Evolutionary conservation across 2,888 invertebrate genomes (phyloP), one percentile per base, ranked within the genome.

Genomic region (Cantharis rustica): DNA sequence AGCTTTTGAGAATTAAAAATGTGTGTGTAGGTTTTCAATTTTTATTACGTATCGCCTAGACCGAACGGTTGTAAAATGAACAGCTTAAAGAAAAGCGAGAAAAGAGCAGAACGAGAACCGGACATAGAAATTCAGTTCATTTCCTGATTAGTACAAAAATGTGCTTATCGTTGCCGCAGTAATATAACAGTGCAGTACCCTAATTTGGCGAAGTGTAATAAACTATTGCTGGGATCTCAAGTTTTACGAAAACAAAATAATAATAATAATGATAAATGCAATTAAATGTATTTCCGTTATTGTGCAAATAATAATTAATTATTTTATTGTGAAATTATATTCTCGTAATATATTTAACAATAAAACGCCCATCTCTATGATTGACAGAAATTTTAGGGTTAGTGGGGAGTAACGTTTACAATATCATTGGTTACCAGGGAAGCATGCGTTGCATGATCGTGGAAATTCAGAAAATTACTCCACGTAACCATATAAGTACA

Each of bases 311-410:
- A 20, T 20, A 20, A 3, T 20, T 20, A 20, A n/a, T n/a, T n/a
- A n/a, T 20, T 20, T 27, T 27, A 11, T 11, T 27, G 10, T 27
- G 27, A 27, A 27, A 27, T 27, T 11, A 73, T 64, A 69, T 47
- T 61, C 64, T 13, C 61, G 66, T 73, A 10, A 10, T 27, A 61
- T 73, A 69, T 62, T 76, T 27, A 31, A 27, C 16, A 74, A 72
- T 77, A 74, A 26, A 77, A 77, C 74, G 74, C 74, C 77, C 72
- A 71, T 27, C 69, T 31, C 20, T 72, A 72, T 77, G 74, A 74
- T 77, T 77, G 77, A 77, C 72, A 77, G 71, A 74, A 61, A 16
- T 74, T 47, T 71, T 63, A 69, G 77, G 77, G 77, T 74, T 77
- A 71, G 73, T 77, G 77, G 74, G 47, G 77, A 71, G 68, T 31